Evolutionary conservation across 2,888 invertebrate genomes (phyloP).

Genomic region (Leucozona laternaria): DNA sequence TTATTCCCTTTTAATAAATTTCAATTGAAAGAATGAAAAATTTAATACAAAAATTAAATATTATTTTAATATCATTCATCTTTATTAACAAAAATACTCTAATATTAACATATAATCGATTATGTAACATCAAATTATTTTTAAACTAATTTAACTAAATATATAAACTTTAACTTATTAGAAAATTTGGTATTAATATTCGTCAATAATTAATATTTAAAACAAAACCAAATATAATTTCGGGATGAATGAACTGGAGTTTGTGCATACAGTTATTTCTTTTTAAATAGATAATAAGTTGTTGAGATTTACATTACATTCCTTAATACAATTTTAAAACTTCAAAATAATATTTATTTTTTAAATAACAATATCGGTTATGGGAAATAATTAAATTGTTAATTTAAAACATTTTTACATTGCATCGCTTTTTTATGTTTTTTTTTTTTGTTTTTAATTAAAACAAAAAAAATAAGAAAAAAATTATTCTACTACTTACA

Average conservation of each 20-base stretch:
- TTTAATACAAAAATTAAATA: constrained; percentile 49
- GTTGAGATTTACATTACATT: constrained; percentile 11
- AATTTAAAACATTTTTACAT: constrained; percentile 50
- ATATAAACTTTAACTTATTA: constrained; percentile 11
- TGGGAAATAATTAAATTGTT: constrained; percentile 50
- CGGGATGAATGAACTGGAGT: background rate
- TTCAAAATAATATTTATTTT: constrained; percentile 29
- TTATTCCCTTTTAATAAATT: background rate
- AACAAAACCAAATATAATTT: background rate
- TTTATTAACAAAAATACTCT: constrained; percentile 59
- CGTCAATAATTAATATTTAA: background rate
- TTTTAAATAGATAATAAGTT: background rate
- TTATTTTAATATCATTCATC: constrained; percentile 61
- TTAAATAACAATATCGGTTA: constrained; percentile 55
- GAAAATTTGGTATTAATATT: constrained; percentile 7
- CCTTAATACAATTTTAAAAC: background rate
- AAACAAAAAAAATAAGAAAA: constrained; percentile 14
- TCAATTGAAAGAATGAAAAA: constrained; percentile 39
- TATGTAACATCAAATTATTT: constrained; percentile 33
- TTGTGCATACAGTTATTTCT: background rate
- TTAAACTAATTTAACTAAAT: constrained; percentile 28
- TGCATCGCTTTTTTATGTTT: constrained; percentile 64
- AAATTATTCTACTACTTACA: background rate
- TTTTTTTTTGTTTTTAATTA: constrained; percentile 2
- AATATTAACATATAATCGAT: constrained; percentile 36